Conservation (phyloP, 2,113 vertebrate genomes). For the Microcebus jonahi region DNA sequence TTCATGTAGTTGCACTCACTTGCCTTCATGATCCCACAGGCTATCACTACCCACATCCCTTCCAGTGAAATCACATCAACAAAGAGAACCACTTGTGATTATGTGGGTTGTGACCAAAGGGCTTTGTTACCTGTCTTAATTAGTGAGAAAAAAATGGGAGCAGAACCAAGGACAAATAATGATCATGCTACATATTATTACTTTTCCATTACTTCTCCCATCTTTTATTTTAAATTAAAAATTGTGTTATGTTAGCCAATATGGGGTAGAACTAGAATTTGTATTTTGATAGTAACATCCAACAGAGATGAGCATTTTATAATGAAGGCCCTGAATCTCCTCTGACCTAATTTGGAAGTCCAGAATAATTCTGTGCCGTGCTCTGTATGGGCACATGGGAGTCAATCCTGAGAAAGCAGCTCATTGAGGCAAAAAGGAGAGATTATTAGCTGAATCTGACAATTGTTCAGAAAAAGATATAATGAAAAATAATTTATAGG, state of each 20-base stretch:
- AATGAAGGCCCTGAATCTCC: neutral
- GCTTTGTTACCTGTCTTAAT: neutral
- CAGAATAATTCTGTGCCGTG: neutral
- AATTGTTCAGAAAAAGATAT: constrained; percentile 55
- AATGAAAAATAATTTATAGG: constrained; percentile 30
- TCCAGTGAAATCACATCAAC: neutral
- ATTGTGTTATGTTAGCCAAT: neutral
- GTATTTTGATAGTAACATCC: constrained; percentile 25
- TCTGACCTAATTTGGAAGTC: constrained; percentile 35
- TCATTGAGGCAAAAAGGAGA: constrained; percentile 35
- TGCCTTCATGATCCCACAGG: neutral
- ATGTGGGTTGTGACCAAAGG: neutral
- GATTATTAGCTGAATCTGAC: constrained; percentile 32
- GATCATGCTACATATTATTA: neutral
- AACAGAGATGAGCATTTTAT: constrained; percentile 13
- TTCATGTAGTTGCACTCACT: neutral
- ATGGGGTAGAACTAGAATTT: constrained; percentile 36
- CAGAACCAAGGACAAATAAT: neutral
- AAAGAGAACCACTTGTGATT: neutral
- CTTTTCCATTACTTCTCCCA: neutral
- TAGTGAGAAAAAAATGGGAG: neutral
- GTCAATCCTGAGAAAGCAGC: neutral
- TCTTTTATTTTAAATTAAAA: constrained; percentile 25
- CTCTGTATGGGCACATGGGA: neutral
- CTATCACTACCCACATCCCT: neutral